phyloP scores from a whole-genome alignment of 2,888 invertebrate species.

The Autographa pulchrina region DNA sequence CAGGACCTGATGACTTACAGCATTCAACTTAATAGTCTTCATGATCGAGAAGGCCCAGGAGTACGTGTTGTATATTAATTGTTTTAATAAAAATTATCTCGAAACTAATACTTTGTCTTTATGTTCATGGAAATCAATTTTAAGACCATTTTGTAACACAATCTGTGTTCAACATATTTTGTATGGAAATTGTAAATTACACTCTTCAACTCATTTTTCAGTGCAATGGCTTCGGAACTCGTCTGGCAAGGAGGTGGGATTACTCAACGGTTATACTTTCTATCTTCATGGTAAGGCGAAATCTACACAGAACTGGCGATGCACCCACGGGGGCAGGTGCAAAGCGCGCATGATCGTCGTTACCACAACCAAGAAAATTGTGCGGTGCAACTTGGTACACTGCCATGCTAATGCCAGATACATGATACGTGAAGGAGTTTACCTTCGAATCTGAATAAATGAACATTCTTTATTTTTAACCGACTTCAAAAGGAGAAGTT shows the following conservation, averaged over 20 bases:
- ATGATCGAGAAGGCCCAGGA: background rate
- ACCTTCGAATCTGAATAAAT: background rate
- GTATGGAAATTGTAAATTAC: background rate
- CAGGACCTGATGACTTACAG: background rate
- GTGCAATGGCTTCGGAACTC: constrained; percentile 38
- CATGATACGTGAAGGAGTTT: background rate
- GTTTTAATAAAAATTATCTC: too few species aligned
- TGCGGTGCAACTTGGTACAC: background rate
- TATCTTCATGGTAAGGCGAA: constrained; percentile 29
- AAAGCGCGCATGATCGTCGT: background rate
- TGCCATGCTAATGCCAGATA: background rate
- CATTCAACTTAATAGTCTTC: background rate
- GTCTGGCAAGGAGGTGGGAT: constrained; percentile 47
- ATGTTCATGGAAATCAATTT: too few species aligned
- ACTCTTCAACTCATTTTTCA: constrained; percentile 12
- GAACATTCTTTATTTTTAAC: too few species aligned
- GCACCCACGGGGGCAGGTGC: background rate
- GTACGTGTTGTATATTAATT: too few species aligned
- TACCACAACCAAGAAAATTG: background rate
- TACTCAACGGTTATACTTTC: constrained; percentile 60
- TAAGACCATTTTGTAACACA: too few species aligned
- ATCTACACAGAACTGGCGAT: constrained; percentile 33
- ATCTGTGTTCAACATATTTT: too few species aligned
- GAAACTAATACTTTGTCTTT: too few species aligned
- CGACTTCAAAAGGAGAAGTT: too few species aligned